Evolutionary conservation across 2,797 vertebrate genomes (phyloP).

Genomic region (Melanotaenia maccullochi): DNA sequence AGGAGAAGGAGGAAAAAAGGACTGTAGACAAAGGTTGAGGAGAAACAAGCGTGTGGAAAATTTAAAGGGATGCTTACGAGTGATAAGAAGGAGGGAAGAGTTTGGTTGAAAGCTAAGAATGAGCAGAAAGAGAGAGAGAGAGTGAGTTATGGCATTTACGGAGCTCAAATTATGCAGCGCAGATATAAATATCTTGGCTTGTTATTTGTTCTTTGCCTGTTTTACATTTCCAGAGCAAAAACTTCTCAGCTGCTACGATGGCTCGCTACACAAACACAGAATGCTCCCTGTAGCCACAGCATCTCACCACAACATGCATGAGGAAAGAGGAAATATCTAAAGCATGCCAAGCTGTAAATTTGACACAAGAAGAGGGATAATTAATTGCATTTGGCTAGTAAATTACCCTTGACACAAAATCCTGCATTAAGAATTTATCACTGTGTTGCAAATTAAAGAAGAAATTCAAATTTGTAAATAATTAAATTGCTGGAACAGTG

Average conservation of each 20-base stretch:
- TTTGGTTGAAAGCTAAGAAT: slow-evolving; percentile 11
- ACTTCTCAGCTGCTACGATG: slow-evolving; percentile 17
- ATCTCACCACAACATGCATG: slow-evolving; percentile 43
- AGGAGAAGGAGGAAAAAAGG: neutral
- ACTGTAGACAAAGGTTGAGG: slow-evolving; percentile 11
- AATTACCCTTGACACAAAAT: slow-evolving; percentile 41
- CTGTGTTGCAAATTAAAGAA: slow-evolving; percentile 16
- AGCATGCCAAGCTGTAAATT: slow-evolving; percentile 36
- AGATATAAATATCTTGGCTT: slow-evolving; percentile 76
- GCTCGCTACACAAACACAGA: slow-evolving; percentile 41
- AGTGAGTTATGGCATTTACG: slow-evolving; percentile 56
- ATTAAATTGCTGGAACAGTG: slow-evolving; percentile 13
- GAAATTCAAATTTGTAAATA: slow-evolving; percentile 36
- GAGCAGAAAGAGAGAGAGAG: slow-evolving; percentile 25
- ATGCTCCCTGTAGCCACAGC: slow-evolving; percentile 48
- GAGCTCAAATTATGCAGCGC: slow-evolving; percentile 61
- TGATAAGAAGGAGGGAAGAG: slow-evolving; percentile 4
- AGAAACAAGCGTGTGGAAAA: slow-evolving; percentile 10
- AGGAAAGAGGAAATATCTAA: slow-evolving; percentile 31
- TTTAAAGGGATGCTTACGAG: slow-evolving; percentile 3
- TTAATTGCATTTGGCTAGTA: slow-evolving; percentile 24
- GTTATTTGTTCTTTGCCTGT: slow-evolving; percentile 60
- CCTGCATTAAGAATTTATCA: slow-evolving; percentile 49
- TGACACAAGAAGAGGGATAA: slow-evolving; percentile 18
- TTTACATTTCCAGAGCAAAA: slow-evolving; percentile 65